phyloP scores from a whole-genome alignment of 37 sponge, comb jelly and placozoan species.

The Aplysina aerophoba region DNA sequence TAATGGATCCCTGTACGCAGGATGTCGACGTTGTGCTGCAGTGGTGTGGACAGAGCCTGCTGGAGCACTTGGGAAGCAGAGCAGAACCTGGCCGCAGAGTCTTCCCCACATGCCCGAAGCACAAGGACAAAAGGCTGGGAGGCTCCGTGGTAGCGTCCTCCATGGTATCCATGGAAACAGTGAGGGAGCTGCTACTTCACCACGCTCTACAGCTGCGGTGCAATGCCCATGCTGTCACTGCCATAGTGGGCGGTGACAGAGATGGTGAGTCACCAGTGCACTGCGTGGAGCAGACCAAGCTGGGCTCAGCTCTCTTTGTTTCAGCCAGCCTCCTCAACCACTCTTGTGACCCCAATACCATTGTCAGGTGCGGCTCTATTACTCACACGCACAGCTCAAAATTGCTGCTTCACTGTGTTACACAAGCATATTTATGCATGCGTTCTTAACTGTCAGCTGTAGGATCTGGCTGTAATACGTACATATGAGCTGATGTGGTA shows the following conservation, averaged over 20 bases:
- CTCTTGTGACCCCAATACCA: constrained; percentile 64
- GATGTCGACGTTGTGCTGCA: constrained; percentile 17
- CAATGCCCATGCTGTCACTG: constrained; percentile 59
- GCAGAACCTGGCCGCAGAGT: too few species aligned
- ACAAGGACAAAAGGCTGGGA: neutral
- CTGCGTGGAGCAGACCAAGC: constrained; percentile 22
- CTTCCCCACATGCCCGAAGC: too few species aligned
- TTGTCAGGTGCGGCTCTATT: constrained; percentile 52
- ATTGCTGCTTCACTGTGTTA: too few species aligned
- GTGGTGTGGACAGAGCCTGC: constrained; percentile 34
- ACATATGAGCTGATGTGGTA: too few species aligned
- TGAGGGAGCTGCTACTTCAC: constrained; percentile 51
- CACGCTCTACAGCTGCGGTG: constrained; percentile 64
- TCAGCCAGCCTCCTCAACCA: constrained; percentile 72
- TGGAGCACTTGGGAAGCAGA: neutral
- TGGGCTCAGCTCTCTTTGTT: constrained; percentile 57
- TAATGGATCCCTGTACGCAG: neutral
- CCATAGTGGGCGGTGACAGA: constrained; percentile 6
- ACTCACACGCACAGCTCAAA: neutral
- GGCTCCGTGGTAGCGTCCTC: too few species aligned
- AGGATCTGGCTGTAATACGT: too few species aligned
- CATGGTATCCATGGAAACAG: neutral
- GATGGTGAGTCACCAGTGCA: constrained; percentile 23
- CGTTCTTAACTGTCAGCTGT: too few species aligned
- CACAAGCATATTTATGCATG: too few species aligned